Base-by-base conservation (phyloP, 2,797 vertebrate genomes). In the Xerus rutilus region DNA sequence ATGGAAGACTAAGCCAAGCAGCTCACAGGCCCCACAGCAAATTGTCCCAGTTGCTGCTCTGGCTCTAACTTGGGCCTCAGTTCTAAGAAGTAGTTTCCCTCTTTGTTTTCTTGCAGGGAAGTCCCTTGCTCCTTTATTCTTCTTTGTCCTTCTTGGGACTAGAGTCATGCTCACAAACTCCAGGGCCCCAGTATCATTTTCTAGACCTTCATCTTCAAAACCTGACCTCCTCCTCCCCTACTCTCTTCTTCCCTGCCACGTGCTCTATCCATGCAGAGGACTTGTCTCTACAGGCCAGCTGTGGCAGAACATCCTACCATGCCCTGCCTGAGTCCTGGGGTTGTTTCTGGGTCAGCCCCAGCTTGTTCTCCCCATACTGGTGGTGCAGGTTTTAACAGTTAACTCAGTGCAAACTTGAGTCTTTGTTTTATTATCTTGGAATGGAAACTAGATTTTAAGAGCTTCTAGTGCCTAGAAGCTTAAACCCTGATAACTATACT, bases 381-480 rank as follows among this genome's bases (percentile, higher is more conserved):
- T 86, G 45, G 25, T 18, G 39, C 74, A 25, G 10, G 6, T 79
- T 72, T 67, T n/a, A 83, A 89, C 32, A 67, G 21, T 28, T 73
- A 94, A 47, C 39, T 57, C 76, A 39, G 39, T 54, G 70, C 69
- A 81, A 65, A 62, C 35, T 87, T 76, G 30, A 49, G 43, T 13
- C 76, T 54, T 79, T 5, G 5, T 39, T 78, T 67, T 23, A 78
- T 96, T 57, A 64, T 57, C 59, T 78, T 28, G 32, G 21, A 86
- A 95, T 69, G 21, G 45, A 89, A 79, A 92, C 83, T 35, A 70
- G 65, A 76, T 59, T 92, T 86, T 86, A 78, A 73, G 78, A 82
- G 43, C 8, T 43, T 67, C 32, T 45, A 62, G 28, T 21, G 89
- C 73, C 83, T 76, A 77, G 47, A 88, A 72, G 32, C 45, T 30